Base-by-base conservation (phyloP, 92 coral and sea anemone genomes). In the Bergia puertoricense region DNA sequence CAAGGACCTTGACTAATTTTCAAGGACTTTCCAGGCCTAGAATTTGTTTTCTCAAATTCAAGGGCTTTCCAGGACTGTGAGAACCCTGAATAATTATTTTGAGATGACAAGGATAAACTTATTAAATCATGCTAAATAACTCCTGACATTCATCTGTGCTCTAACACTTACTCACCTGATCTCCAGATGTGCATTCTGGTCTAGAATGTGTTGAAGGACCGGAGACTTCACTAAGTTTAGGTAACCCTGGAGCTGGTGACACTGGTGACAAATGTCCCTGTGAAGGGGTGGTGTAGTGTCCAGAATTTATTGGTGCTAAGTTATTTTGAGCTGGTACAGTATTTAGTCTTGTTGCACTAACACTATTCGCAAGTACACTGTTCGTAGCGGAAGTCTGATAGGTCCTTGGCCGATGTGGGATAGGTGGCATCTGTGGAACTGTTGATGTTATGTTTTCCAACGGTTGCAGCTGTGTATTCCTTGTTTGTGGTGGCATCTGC, bases 391-490 rank as follows among this genome's bases (percentile, higher is more conserved):
- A 37, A 36, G 77, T 71, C 72, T 82, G 66, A 82, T 82, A 42
- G 40, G 23, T 22, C 46, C 36, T 76, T 4, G 62, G 85, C 42
- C 90, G 41, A 15, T 87, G 85, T 4, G 94, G 94, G 66, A 92
- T 71, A 3, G 90, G 88, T 39, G 94, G 94, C 20, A 89, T 65
- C 22, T 71, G 87, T 3, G 87, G 79, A 15, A 36, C 68, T 23
- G 66, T 48, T 69, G 79, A 20, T 62, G 71, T 37, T 37, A 81
- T 22, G 11, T 86, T 91, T 65, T 80, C 78, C 79, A 91, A 80
- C 36, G 94, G 94, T 13, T 91, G 92, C 18, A 92, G 90, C 18
- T 80, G 89, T 37, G 84, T 79, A 51, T 75, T 89, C 20, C 77
- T 83, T 48, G 85, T 37, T 36, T 44, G 65, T 30, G 46, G 44